Base-by-base conservation (phyloP, 2,113 vertebrate genomes). In the Brienomyrus longianalis region DNA sequence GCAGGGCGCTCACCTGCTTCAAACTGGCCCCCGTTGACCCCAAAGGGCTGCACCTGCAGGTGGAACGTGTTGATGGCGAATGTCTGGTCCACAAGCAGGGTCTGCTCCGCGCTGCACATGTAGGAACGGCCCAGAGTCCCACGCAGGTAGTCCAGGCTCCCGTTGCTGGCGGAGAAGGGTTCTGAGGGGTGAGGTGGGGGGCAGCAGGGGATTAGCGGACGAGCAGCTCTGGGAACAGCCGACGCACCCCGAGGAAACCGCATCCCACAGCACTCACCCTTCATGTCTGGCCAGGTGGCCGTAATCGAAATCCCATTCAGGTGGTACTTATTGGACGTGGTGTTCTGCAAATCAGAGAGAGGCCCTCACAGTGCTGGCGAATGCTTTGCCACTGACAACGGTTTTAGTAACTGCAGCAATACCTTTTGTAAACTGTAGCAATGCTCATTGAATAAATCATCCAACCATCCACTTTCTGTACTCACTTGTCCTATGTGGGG, bases 21-120 rank as follows among this genome's bases (percentile, higher is more conserved):
- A 91, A 99, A 99, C 91, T 96, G 95, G 92, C 95, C 93, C 56
- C 95, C 96, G 0, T 92, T 94, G 2, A 99, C 89, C 23, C 92
- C 95, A 56, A 99, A 99, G 10, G 97, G 97, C 93, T 99, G 98
- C 93, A 99, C 91, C 94, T 97, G 96, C 90, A 99, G 93, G 48
- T 95, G 92, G 94, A 97, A 98, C 45, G 96, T 90, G 91, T 97
- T 97, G 94, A 99, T 91, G 19, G 96, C 93, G 39, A 96, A 94
- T 2, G 90, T 19, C 3, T 91, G 59, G 0, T 92, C 93, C 92
- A 99, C 94, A 0, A 15, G 83, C 59, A 99, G 92, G 4, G 89
- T 97, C 89, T 98, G 96, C 93, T 98, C 95, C 0, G 96, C 90
- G 0, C 90, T 96, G 92, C 98, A 99, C 95, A 95, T 97, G 94